Evolutionary conservation across 64 coral and sea anemone genomes (phyloP).

Genomic region (Stichodactyla helianthus): DNA sequence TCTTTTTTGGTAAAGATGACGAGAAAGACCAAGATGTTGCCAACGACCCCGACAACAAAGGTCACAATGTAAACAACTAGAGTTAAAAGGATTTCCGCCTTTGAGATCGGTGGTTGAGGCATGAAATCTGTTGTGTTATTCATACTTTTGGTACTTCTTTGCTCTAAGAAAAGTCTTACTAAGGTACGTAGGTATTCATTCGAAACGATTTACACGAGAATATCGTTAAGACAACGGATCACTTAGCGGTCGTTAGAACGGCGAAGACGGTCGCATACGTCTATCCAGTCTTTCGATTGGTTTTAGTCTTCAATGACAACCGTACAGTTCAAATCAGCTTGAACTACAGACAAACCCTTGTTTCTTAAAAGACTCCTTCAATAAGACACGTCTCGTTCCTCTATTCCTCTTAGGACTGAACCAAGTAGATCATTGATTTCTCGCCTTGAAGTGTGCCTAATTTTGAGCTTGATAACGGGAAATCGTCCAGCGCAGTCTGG

Average conservation of each 20-base stretch:
- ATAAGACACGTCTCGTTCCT: too few relatives aligned
- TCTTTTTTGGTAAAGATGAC: slow-evolving; percentile 58
- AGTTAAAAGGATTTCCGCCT: slow-evolving; percentile 18
- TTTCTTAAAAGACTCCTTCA: too few relatives aligned
- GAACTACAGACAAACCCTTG: too few relatives aligned
- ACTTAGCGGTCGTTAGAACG: too few relatives aligned
- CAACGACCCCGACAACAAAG: slow-evolving; percentile 62
- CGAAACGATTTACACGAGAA: background rate
- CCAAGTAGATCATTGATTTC: too few relatives aligned
- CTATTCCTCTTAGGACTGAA: too few relatives aligned
- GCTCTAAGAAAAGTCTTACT: background rate
- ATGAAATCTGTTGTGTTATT: background rate
- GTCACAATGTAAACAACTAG: slow-evolving; percentile 65
- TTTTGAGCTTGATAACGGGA: background rate
- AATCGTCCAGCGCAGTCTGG: background rate
- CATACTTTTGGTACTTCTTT: background rate
- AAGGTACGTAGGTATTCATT: background rate
- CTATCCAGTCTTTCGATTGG: too few relatives aligned
- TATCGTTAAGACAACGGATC: background rate
- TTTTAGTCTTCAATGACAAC: too few relatives aligned
- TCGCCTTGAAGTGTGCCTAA: background rate
- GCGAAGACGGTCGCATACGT: too few relatives aligned
- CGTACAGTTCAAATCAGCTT: too few relatives aligned
- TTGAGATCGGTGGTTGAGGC: background rate
- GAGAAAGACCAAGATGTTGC: slow-evolving; percentile 75